phyloP scores from a whole-genome alignment of 2,113 vertebrate genomes.

The Rostratula benghalensis region DNA sequence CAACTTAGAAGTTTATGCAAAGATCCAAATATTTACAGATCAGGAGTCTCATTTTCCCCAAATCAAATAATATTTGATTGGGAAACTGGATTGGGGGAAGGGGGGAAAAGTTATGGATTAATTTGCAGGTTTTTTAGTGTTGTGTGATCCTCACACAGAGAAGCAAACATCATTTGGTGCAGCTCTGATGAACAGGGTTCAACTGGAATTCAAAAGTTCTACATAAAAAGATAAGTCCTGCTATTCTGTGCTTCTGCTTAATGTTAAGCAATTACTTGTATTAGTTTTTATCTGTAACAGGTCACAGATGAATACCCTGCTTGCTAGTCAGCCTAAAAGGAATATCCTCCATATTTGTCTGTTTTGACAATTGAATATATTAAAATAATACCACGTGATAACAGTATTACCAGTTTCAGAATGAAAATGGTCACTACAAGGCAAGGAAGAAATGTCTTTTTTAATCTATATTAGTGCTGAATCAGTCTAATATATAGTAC shows the following conservation, averaged over 20 bases:
- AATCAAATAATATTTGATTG: background rate
- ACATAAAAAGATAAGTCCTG: background rate
- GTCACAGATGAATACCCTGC: background rate
- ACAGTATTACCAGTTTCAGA: background rate
- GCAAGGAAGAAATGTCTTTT: background rate
- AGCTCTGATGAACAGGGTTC: background rate
- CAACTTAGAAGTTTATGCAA: background rate
- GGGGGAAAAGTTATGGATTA: accelerated
- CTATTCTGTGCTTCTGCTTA: background rate
- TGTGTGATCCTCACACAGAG: background rate
- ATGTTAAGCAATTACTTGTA: background rate
- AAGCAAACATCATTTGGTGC: background rate
- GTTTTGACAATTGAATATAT: background rate
- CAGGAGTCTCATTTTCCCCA: background rate
- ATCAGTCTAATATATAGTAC: background rate
- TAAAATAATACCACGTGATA: background rate
- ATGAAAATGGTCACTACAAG: background rate
- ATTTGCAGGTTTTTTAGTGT: background rate
- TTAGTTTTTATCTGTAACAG: background rate
- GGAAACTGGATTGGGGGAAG: accelerated
- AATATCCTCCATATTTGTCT: background rate
- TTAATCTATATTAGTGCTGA: background rate
- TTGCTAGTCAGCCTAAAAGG: background rate
- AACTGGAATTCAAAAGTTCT: background rate
- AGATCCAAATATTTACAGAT: background rate